Evolutionary conservation across 2,797 vertebrate genomes (phyloP).

Genomic region (Acanthopagrus latus): DNA sequence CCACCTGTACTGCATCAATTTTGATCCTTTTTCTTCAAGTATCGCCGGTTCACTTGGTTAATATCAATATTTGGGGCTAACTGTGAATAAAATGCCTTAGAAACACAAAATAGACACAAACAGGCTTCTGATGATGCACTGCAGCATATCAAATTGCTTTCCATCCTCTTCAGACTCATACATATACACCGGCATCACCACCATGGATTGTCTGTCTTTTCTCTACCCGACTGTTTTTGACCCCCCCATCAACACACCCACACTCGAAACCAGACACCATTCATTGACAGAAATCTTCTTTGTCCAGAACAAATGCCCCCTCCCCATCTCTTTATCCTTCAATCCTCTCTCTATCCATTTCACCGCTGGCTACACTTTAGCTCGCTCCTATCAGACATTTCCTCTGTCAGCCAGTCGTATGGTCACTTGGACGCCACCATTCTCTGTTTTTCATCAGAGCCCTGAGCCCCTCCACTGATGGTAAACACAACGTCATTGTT

Average conservation of each 20-base stretch:
- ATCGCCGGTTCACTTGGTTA: neutral
- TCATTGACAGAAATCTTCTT: slow-evolving; percentile 81
- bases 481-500: slow-evolving; percentile 20
- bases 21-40: too few species aligned
- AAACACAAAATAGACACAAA: slow-evolving; percentile 9
- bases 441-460: slow-evolving; percentile 4
- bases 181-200: slow-evolving; percentile 9
- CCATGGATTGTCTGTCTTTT: slow-evolving; percentile 38
- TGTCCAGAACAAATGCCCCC: slow-evolving; percentile 71
- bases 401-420: slow-evolving; percentile 20
- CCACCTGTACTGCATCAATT: too few species aligned
- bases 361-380: slow-evolving; percentile 37
- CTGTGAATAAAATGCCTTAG: neutral
- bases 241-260: slow-evolving; percentile 29
- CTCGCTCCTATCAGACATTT: slow-evolving; percentile 36
- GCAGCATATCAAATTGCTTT: slow-evolving; percentile 39
- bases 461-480: neutral
- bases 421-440: neutral
- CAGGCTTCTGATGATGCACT: slow-evolving; percentile 19
- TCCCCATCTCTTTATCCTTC: slow-evolving; percentile 49
- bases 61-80: neutral
- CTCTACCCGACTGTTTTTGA: slow-evolving; percentile 16
- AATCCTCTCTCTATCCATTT: slow-evolving; percentile 50
- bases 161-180: slow-evolving; percentile 21
- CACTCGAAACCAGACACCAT: slow-evolving; percentile 75